Conservation (phyloP, 2,797 vertebrate species). For the Mus minutoides region DNA sequence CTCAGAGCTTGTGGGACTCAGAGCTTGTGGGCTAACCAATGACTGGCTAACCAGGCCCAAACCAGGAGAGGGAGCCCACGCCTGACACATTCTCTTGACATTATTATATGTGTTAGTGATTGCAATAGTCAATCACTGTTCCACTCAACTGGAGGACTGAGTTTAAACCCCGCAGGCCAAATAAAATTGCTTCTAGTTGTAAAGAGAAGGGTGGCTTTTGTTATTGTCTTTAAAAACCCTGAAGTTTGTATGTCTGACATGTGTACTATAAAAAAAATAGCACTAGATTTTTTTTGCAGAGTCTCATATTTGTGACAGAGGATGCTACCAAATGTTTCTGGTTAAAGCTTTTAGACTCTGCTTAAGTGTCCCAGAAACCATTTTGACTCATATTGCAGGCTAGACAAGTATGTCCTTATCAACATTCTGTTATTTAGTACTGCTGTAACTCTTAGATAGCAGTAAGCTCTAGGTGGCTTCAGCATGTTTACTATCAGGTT, state of each 20-base stretch:
- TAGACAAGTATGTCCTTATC: slow-evolving; percentile 91
- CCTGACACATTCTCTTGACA: neutral
- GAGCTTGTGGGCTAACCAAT: neutral
- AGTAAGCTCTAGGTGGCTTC: slow-evolving; percentile 90
- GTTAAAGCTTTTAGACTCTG: slow-evolving; percentile 94
- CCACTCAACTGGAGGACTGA: slow-evolving; percentile 89
- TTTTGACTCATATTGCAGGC: slow-evolving; percentile 92
- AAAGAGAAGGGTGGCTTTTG: slow-evolving; percentile 91
- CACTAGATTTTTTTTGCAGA: slow-evolving; percentile 84
- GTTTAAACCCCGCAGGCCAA: slow-evolving; percentile 88
- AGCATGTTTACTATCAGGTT: slow-evolving; percentile 80
- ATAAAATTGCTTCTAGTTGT: slow-evolving; percentile 85
- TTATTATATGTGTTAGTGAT: neutral
- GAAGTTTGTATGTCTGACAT: slow-evolving; percentile 84
- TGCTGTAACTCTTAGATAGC: slow-evolving; percentile 88
- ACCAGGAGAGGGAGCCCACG: neutral
- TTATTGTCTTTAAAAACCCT: slow-evolving; percentile 90
- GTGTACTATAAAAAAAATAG: slow-evolving; percentile 90
- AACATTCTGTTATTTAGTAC: slow-evolving; percentile 89
- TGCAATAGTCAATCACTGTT: slow-evolving; percentile 73
- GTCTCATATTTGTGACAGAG: slow-evolving; percentile 88
- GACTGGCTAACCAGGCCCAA: neutral
- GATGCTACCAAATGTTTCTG: slow-evolving; percentile 87
- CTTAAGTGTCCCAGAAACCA: slow-evolving; percentile 91
- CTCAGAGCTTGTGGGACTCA: neutral